These are phyloP conservation scores for Isoperla grammatica DNA, from an alignment of 2,888 invertebrate species.

Conservation along the genomic window DNA sequence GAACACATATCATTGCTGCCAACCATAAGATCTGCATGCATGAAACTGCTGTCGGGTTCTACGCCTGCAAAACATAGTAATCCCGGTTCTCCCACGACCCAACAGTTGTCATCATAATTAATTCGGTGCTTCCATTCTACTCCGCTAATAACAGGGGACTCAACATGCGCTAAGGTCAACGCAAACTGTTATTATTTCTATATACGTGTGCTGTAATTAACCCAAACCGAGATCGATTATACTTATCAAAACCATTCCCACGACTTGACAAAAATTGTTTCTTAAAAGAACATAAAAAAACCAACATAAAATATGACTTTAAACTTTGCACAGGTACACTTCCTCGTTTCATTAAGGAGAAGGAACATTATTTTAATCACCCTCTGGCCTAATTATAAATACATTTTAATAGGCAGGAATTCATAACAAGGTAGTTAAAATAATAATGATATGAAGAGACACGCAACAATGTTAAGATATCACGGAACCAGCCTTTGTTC, in stretches of 20 bases:
- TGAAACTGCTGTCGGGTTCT: too few species aligned
- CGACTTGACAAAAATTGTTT: constrained; percentile 13
- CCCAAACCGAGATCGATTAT: too few species aligned
- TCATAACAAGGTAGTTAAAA: constrained; percentile 3
- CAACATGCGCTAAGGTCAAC: too few species aligned
- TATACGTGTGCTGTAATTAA: too few species aligned
- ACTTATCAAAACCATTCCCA: background rate
- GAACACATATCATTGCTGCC: too few species aligned
- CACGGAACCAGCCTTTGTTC: constrained; percentile 1
- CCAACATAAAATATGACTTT: background rate
- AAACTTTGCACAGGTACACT: constrained; percentile 13
- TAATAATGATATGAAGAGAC: constrained; percentile 1
- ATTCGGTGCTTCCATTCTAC: too few species aligned
- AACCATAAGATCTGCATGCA: too few species aligned
- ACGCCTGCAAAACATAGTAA: too few species aligned
- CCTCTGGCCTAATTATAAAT: constrained; percentile 14
- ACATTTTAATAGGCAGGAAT: constrained; percentile 15
- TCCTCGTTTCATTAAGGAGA: constrained; percentile 15
- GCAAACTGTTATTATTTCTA: too few species aligned
- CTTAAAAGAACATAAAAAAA: background rate
- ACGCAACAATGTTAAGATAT: constrained; percentile 7
- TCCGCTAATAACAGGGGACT: too few species aligned
- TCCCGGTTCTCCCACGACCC: too few species aligned
- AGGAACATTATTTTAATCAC: constrained; percentile 12
- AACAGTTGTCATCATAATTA: too few species aligned